phyloP scores from a whole-genome alignment of 2,797 vertebrate species.

The Cyprinodon diabolis region DNA sequence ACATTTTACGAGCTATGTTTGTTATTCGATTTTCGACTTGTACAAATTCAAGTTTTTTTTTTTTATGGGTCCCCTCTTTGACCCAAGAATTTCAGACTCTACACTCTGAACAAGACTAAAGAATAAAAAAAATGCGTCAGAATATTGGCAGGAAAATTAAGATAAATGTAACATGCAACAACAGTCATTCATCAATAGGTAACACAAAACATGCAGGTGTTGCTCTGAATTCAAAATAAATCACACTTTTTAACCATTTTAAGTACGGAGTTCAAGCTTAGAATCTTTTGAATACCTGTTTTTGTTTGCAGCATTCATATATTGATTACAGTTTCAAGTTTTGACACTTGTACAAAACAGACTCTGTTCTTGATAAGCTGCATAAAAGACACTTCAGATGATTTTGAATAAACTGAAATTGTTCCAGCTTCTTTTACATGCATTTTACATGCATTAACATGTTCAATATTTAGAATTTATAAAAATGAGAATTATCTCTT shows the following conservation, averaged over 20 bases:
- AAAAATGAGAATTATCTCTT: too few species aligned
- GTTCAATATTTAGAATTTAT: neutral
- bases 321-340: neutral
- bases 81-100: neutral
- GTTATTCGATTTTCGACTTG: neutral
- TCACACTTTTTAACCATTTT: neutral
- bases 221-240: neutral
- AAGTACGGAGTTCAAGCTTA: neutral
- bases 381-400: neutral
- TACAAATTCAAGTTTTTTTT: neutral
- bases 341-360: neutral
- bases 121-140: slow-evolving; percentile 6
- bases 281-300: neutral
- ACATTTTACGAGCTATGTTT: neutral
- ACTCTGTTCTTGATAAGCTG: neutral
- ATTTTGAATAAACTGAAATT: neutral
- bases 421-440: neutral
- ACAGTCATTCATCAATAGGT: neutral
- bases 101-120: neutral
- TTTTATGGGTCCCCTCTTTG: neutral
- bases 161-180: neutral
- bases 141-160: neutral
- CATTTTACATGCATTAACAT: neutral
- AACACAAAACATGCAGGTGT: neutral
- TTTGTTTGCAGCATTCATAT: neutral